Evolutionary conservation across 35 echinoderm and acorn worm species (phyloP).

Genomic region (Holothuria glaberrima): DNA sequence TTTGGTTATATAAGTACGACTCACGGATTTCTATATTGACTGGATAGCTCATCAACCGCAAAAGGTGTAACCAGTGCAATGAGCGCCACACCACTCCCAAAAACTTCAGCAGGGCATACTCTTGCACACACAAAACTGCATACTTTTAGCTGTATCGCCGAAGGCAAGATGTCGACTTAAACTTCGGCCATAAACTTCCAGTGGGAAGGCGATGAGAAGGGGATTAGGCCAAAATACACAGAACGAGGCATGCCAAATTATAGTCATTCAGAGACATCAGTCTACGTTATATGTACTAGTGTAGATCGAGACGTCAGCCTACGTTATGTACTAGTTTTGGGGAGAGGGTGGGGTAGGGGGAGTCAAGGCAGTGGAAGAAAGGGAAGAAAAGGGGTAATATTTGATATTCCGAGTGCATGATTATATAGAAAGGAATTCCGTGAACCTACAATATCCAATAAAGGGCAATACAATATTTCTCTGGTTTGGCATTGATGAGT

Average conservation of each 20-base stretch:
- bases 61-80: not conserved
- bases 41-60: conserved; percentile 13
- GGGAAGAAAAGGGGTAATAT: not conserved
- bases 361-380: not conserved
- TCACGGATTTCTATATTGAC: no score
- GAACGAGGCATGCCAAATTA: not conserved
- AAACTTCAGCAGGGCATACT: conserved; percentile 10
- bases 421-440: not conserved
- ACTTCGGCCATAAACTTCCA: conserved; percentile 9
- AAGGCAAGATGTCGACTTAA: conserved; percentile 7
- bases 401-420: conserved; percentile 8
- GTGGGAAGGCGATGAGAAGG: not conserved
- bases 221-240: not conserved
- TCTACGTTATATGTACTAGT: not conserved
- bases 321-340: conserved; percentile 3
- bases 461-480: not conserved
- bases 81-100: not conserved
- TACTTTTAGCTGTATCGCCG: conserved; percentile 22
- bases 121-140: not conserved
- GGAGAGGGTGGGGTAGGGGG: not conserved
- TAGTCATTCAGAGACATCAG: not conserved
- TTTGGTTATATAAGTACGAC: not conserved
- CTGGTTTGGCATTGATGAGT: not conserved
- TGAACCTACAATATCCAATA: not conserved
- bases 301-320: not conserved